phyloP scores from a whole-genome alignment of 2,888 invertebrate species.

The Campoplex nolae region DNA sequence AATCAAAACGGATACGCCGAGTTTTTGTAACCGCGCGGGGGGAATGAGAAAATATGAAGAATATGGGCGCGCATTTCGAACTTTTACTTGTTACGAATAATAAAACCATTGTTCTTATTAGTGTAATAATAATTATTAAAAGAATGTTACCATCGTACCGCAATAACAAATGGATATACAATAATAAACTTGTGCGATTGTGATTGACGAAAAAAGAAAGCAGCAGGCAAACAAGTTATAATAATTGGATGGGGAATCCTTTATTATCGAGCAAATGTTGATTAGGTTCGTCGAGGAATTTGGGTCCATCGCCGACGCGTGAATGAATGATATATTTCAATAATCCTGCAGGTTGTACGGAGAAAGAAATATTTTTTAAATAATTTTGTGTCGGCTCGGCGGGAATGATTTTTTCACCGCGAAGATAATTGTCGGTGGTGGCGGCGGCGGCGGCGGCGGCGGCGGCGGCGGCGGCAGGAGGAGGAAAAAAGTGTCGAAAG shows the following conservation, averaged over 20 bases:
- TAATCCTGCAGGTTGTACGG: constrained; percentile 85
- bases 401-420: constrained; percentile 85
- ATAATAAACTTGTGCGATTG: too few species aligned
- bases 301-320: constrained; percentile 92
- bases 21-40: too few species aligned
- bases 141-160: too few species aligned
- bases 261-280: constrained; percentile 85
- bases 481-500: constrained; percentile 91
- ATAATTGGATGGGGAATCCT: constrained; percentile 83
- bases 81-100: too few species aligned
- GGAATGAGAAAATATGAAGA: too few species aligned
- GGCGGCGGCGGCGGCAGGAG: constrained; percentile 74
- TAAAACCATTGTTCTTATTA: too few species aligned
- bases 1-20: too few species aligned
- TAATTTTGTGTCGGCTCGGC: constrained; percentile 70
- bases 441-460: constrained; percentile 74
- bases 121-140: too few species aligned
- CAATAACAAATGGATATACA: too few species aligned
- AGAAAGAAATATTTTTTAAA: constrained; percentile 81
- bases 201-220: too few species aligned
- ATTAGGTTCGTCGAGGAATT: constrained; percentile 84
- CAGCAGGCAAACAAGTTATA: too few species aligned
- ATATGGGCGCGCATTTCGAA: too few species aligned
- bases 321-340: constrained; percentile 94
- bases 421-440: constrained; percentile 86